These are phyloP conservation scores for Onchidella celtica DNA, from an alignment of 2,888 invertebrate genomes.

Conservation along the genomic window DNA sequence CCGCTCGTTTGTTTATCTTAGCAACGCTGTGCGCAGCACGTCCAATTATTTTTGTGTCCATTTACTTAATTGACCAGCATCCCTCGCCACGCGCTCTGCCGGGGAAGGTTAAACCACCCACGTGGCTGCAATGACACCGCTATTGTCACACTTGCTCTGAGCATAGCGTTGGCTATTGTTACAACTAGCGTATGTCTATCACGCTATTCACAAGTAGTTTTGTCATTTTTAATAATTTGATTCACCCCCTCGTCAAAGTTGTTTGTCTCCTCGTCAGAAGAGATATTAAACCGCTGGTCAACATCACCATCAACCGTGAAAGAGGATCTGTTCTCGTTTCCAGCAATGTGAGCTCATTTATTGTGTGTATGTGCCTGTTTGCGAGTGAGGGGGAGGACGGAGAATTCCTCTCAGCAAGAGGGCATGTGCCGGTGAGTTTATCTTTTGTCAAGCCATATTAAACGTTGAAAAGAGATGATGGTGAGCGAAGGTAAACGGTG, in stretches of 20 bases:
- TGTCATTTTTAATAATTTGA: conserved; percentile 7
- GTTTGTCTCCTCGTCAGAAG: neutral
- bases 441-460: conserved; percentile 12
- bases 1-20: neutral
- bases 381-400: too few relatives aligned
- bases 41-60: conserved; percentile 27
- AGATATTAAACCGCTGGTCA: neutral
- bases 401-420: too few relatives aligned
- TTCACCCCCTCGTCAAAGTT: conserved; percentile 1
- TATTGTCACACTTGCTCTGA: neutral
- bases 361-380: too few relatives aligned
- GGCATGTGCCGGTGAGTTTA: neutral
- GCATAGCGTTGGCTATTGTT: neutral
- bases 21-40: neutral
- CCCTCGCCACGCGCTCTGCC: neutral
- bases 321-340: too few relatives aligned
- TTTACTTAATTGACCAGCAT: conserved; percentile 22
- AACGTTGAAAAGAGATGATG: neutral
- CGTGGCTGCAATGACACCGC: conserved; percentile 2
- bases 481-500: neutral
- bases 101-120: conserved; percentile 20
- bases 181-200: neutral
- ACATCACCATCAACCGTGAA: neutral
- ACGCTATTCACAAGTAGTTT: neutral
- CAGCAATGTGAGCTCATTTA: too few relatives aligned